Base-by-base conservation (phyloP, 1,140 invertebrate species). In the Cecropterus lyciades region DNA sequence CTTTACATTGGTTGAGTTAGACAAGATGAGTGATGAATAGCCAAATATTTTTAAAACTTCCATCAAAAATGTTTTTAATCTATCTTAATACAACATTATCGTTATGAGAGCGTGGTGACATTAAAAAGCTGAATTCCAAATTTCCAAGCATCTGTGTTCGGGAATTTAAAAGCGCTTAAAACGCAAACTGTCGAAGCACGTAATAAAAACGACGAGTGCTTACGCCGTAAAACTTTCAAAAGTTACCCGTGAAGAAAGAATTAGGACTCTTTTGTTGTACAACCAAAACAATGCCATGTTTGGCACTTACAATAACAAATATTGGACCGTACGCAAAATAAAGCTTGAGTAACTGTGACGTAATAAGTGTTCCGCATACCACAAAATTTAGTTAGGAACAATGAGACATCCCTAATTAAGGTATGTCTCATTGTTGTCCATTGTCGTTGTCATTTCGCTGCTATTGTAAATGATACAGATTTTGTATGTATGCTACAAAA, bases 271-370 rank as follows among this genome's bases (percentile, higher is more conserved):
- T 90, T 89, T 30, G 86, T 90, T 90, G 79, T 79, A 62, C 70
- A 86, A 85, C 81, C 87, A 89, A 90, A 90, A 89, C 85, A 87
- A 79, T 73, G 75, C 59, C 53, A 65, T 84, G 83, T 85, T 87
- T 83, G 79, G 75, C n/a, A 71, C 73, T 76, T 89, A 80, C 77
- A 82, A 87, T 84, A 86, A 84, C 77, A 86, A 87, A 84, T 79
- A 78, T 72, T 65, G 62, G 73, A 67, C 72, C 65, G n/a, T n/a
- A 64, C 52, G 55, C 53, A 48, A 42, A 67, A 60, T 57, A 56
- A 63, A 68, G 20, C 24, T 43, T 40, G 33, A 42, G 56, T 11
- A 2, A 24, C 1, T 0, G 27, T 53, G 17, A 48, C 16, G 8
- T 48, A 48, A 9, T 46, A 15, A 7, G 6, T 5, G 14, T 16